Conservation (phyloP, 2,113 vertebrate species). For the Genyomyrus donnyi region DNA sequence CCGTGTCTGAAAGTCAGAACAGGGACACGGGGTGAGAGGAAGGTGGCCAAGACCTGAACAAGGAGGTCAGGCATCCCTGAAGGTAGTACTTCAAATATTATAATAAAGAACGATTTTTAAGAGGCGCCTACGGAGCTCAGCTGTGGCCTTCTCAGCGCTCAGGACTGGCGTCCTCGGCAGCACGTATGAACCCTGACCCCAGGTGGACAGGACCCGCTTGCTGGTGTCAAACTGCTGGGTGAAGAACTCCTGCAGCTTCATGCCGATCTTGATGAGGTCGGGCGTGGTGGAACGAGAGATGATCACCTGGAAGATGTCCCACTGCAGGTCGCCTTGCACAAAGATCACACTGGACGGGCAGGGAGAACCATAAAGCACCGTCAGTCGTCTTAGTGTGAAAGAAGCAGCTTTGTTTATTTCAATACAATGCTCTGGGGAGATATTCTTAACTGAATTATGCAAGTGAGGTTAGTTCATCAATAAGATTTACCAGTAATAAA, state of each 20-base stretch:
- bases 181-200: conserved; percentile 90
- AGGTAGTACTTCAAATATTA: background rate
- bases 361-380: background rate
- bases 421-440: background rate
- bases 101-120: background rate
- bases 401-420: background rate
- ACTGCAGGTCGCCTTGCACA: conserved; percentile 93
- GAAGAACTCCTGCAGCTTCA: conserved; percentile 99
- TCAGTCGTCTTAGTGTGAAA: background rate
- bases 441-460: background rate
- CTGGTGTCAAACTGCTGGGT: conserved; percentile 98
- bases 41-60: background rate
- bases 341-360: conserved; percentile 78
- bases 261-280: conserved; percentile 97
- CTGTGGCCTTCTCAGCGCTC: conserved; percentile 73
- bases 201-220: conserved; percentile 92
- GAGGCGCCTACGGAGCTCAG: conserved; percentile 75
- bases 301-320: conserved; percentile 99
- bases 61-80: background rate
- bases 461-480: background rate
- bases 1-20: conserved; percentile 66
- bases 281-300: conserved; percentile 97
- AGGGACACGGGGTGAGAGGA: background rate
- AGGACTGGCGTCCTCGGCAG: conserved; percentile 80
- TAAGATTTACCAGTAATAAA: background rate